Conservation (phyloP, 2,113 vertebrate genomes). For the Paraplagusia blochii region DNA sequence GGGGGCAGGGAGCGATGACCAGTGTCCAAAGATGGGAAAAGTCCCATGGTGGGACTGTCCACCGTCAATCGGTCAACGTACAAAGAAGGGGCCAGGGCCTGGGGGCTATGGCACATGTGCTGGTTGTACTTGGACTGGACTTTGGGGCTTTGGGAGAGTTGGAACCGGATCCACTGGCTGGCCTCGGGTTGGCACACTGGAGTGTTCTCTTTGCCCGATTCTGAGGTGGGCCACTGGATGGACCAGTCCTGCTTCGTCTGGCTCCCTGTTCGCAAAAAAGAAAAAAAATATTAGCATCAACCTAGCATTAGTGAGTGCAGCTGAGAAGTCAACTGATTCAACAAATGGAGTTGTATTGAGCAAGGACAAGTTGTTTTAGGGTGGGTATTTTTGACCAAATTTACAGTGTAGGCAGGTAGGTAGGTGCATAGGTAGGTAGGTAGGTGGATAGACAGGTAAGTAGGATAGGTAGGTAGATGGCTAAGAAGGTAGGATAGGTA, state of each 20-base stretch:
- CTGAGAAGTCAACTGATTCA: no score
- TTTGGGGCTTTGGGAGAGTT: slow-evolving; percentile 88
- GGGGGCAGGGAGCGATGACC: slow-evolving; percentile 92
- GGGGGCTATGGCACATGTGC: slow-evolving; percentile 81
- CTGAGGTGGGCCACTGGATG: slow-evolving; percentile 92
- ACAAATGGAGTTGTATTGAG: no score
- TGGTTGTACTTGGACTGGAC: slow-evolving; percentile 83
- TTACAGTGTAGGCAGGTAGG: no score
- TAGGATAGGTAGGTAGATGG: no score
- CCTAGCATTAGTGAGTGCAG: background rate
- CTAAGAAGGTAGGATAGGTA: no score
- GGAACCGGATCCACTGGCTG: slow-evolving; percentile 85
- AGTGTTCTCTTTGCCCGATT: slow-evolving; percentile 90
- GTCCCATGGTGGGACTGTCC: slow-evolving; percentile 77
- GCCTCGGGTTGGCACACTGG: slow-evolving; percentile 79
- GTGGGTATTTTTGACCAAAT: no score
- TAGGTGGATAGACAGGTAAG: no score
- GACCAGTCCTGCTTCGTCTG: slow-evolving; percentile 94
- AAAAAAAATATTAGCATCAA: background rate
- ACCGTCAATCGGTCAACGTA: slow-evolving; percentile 87
- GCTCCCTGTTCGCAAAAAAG: slow-evolving; percentile 72
- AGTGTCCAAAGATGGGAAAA: slow-evolving; percentile 78
- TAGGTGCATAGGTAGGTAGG: no score
- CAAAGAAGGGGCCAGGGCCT: slow-evolving; percentile 64
- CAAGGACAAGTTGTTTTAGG: no score